These are phyloP conservation scores for Morelia viridis DNA, from an alignment of 2,797 vertebrate species.

Conservation along the genomic window DNA sequence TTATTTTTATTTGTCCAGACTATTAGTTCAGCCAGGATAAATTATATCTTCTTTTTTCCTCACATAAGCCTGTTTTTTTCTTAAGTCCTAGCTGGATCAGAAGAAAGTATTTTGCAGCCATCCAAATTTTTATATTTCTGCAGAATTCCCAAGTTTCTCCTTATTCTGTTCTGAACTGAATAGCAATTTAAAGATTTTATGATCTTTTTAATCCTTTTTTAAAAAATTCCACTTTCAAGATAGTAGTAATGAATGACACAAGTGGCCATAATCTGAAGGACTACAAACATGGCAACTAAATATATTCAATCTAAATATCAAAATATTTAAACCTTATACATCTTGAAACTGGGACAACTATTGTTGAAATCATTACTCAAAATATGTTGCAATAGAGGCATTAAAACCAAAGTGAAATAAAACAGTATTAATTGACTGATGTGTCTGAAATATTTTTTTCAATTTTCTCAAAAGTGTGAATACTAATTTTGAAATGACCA, in stretches of 20 bases:
- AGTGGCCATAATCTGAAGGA: background rate
- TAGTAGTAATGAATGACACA: background rate
- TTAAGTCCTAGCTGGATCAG: background rate
- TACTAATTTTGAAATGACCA: conserved; percentile 61
- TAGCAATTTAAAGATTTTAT: background rate
- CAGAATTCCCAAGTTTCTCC: background rate
- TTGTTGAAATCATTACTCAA: conserved; percentile 4
- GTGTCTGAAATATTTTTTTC: background rate
- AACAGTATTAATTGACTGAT: background rate
- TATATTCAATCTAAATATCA: background rate
- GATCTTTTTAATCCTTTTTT: background rate
- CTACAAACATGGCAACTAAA: background rate
- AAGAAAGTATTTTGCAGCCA: background rate
- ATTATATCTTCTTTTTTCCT: background rate
- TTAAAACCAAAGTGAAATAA: conserved; percentile 23
- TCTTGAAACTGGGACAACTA: background rate
- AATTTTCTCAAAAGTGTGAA: conserved; percentile 16
- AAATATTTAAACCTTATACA: background rate
- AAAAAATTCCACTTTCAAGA: background rate
- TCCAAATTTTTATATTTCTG: background rate
- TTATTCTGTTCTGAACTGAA: background rate
- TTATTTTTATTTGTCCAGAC: background rate
- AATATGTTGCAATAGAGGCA: background rate
- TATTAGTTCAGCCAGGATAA: background rate
- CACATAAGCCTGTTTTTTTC: background rate